Base-by-base conservation (phyloP, 2,888 invertebrate genomes). In the Chromoteleia sp. region DNA sequence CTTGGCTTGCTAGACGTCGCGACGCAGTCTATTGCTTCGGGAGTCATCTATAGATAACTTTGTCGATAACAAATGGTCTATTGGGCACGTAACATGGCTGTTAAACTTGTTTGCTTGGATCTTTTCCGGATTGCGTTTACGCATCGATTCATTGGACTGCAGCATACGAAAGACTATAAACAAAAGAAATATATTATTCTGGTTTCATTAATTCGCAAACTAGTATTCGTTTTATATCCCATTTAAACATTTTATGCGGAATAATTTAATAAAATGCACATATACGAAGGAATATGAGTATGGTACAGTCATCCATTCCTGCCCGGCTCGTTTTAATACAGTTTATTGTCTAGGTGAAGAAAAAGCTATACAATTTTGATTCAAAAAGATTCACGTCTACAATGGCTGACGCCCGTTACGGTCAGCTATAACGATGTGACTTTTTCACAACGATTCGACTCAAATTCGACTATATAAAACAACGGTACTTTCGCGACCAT, bases 61-160 rank as follows among this genome's bases (percentile, higher is more conserved):
- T 65, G 65, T 76, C 76, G 71, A 76, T 76, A 81, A 81, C 61
- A 68, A 71, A 81, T 76, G 54, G 81, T 76, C 71, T 67, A 67
- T 76, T 73, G 76, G 71, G 75, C 76, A 76, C 73, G 76, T 71
- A 76, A 76, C 75, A 71, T 29, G 56, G 63, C 67, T 73, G 67
- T 76, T 81, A 71, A 67, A 71, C 76, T 71, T 48, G 76, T 76
- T 76, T 67, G 61, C 59, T 76, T 30, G 54, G 43, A 68, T 67
- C 67, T 81, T 76, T 81, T 77, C 77, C 77, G 77, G 63, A 63
- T 71, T 71, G 77, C 77, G 56, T 71, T 61, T 77, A 77, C 39
- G 75, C 67, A 59, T 67, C 41, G 77, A 71, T 65, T 65, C 65
- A 19, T 21, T 58, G 39, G 50, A 61, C 65, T 65, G 70, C 25